Percentiles rank a stretch among this genome's conserved stretches.
Conservation (phyloP, 2,888 invertebrate species). For the Sinelater perroti region DNA sequence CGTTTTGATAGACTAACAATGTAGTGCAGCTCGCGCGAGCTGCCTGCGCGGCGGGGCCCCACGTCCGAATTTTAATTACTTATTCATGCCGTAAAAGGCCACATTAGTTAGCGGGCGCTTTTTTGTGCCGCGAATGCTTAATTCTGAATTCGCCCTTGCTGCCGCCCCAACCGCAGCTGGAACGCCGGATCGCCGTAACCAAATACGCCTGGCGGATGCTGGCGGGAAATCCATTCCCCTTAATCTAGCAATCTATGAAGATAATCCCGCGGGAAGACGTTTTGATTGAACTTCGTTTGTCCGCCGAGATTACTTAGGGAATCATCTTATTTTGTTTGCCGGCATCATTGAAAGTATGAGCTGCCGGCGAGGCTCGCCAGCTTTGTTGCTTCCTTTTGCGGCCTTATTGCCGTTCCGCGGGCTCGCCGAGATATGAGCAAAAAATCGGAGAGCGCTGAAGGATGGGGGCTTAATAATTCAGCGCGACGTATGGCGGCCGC, state of each 20-base stretch:
- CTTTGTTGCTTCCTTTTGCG: too few relatives aligned
- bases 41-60: conserved; percentile 21
- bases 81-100: conserved; percentile 1
- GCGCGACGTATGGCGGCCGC: too few relatives aligned
- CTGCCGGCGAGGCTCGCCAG: too few relatives aligned
- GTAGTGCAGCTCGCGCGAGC: conserved; percentile 29
- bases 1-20: conserved; percentile 35
- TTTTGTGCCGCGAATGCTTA: not conserved
- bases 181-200: too few relatives aligned
- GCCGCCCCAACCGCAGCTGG: too few relatives aligned
- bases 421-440: too few relatives aligned
- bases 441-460: too few relatives aligned
- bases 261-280: conserved; percentile 43
- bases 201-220: conserved; percentile 32
- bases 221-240: conserved; percentile 43
- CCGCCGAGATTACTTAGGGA: conserved; percentile 32
- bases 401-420: too few relatives aligned
- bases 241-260: conserved; percentile 46
- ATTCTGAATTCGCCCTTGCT: not conserved
- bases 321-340: conserved; percentile 32
- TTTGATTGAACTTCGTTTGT: conserved; percentile 42
- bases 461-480: too few relatives aligned
- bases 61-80: conserved; percentile 30
- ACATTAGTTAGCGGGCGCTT: conserved; percentile 10
- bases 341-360: conserved; percentile 24